Base-by-base conservation (phyloP, 2,113 vertebrate genomes). In the Microtus montanus region DNA sequence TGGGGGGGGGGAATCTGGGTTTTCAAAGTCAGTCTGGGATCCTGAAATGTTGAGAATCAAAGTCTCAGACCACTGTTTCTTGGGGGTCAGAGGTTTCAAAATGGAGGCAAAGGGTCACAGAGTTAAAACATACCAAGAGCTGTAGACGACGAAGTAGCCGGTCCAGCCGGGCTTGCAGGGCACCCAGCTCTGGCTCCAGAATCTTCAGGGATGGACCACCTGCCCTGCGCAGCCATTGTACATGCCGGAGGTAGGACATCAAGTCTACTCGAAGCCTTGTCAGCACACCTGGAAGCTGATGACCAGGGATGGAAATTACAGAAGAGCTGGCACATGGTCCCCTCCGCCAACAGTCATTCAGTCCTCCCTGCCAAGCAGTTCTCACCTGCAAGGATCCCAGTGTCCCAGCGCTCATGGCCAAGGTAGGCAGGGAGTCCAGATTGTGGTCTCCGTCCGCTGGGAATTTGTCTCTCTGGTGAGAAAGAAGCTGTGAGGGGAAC, bases 391-490 rank as follows among this genome's bases (percentile, higher is more conserved):
- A 70, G 5, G 97, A 95, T 17, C 97, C 96, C 90, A 97, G 68
- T 0, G 96, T 95, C 7, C 97, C 96, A 0, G 96, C 96, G 1
- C 97, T 97, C 97, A 98, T 98, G 91, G 97, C 96, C 96, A 96
- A 63, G 19, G 95, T 96, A 61, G 97, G 97, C 0, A 98, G 91
- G 2, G 97, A 96, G 14, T 98, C 97, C 79, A 98, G 85, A 77
- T 75, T 96, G 93, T 97, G 96, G 91, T 97, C 97, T 26, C 97
- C 97, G 3, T 97, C 97, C 0, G 96, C 97, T 30, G 97, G 97
- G 91, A 97, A 97, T 24, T 94, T 97, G 63, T 97, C 96, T 84
- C 68, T 96, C 97, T 97, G 89, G n/a, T 7, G 70, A 49, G 26
- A 30, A 54, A 86, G 15, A 63, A 75, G 49, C 47, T 7, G 11